Base-by-base conservation (phyloP, 2,113 vertebrate genomes). In the Clinocottus analis region DNA sequence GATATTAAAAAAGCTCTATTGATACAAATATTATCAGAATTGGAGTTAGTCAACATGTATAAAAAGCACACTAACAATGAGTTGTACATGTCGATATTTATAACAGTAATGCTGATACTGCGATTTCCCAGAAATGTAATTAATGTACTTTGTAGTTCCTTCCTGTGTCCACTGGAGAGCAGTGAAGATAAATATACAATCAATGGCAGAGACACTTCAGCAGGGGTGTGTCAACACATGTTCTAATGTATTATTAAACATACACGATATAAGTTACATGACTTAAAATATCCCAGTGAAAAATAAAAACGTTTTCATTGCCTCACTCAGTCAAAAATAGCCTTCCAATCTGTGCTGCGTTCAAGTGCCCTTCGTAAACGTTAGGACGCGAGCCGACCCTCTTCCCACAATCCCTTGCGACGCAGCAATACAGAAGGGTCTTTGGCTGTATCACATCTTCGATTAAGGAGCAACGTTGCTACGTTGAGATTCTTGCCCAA, bases 401-500 rank as follows among this genome's bases (percentile, higher is more conserved):
- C 75, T 75, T 78, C 93, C 93, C 93, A 93, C 75, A 91, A 93
- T 82, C 79, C 94, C 51, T 83, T 81, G 80, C 92, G 78, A 70
- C 68, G 33, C 74, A 59, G 79, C 70, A 27, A 29, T 51, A 60
- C 9, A 23, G 13, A 17, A 58, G 5, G 7, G 55, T 58, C 27
- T 29, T 27, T 9, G 5, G 7, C 27, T 9, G 7, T 8, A 23
- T 17, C 55, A 8, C 47, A 86, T 14, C 76, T 71, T 79, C 74
- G 55, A 80, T 51, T n/a, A 53, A 68, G 55, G 31, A 69, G 49
- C 55, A 67, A 3, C 51, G 23, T 68, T 35, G 39, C 53, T 53
- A 27, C 62, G 31, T 25, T 4, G 67, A 59, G 3, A 75, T 66
- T 87, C 55, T 51, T 27, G 13, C 27, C 55, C 58, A 29, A 23